A percentile compares a stretch with the other conserved stretches of the same genome.
Evolutionary conservation across 1,140 invertebrate species (phyloP).

Genomic region (Ceratosolen solmsi): DNA sequence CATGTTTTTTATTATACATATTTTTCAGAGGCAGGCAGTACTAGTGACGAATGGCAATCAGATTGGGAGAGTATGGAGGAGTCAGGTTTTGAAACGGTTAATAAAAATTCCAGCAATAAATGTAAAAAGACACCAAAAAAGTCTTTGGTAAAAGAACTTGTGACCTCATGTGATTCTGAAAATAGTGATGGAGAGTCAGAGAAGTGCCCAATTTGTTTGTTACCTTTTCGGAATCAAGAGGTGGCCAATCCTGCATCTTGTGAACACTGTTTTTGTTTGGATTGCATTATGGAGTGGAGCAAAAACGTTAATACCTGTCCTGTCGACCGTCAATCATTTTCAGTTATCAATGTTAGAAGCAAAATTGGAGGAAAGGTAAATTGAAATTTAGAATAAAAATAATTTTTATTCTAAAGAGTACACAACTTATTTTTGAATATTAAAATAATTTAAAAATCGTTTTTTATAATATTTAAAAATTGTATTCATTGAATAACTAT

Average conservation of each 20-base stretch:
- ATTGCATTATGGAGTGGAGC: constrained; percentile 93
- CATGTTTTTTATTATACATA: background rate
- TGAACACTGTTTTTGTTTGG: constrained; percentile 91
- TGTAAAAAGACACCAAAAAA: constrained; percentile 35
- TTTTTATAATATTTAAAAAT: too few species aligned
- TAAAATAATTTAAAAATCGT: too few species aligned
- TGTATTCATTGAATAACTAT: too few species aligned
- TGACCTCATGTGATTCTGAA: constrained; percentile 53
- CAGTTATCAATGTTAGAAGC: constrained; percentile 83
- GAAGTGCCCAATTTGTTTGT: constrained; percentile 89
- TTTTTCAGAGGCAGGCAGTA: constrained; percentile 56
- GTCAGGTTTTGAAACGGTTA: constrained; percentile 20
- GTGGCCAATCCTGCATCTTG: constrained; percentile 89
- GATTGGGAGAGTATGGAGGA: constrained; percentile 67
- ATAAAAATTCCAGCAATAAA: background rate
- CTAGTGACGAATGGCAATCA: constrained; percentile 64
- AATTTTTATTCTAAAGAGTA: too few species aligned
- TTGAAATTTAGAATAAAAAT: too few species aligned
- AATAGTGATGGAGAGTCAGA: constrained; percentile 80
- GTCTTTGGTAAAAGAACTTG: constrained; percentile 28
- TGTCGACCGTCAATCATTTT: constrained; percentile 90
- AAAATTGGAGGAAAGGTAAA: constrained; percentile 79
- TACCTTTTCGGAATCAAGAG: constrained; percentile 80
- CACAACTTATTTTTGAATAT: too few species aligned
- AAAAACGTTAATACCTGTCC: constrained; percentile 97